Percentiles rank a stretch among this genome's conserved stretches.
Conservation (phyloP, 1,140 invertebrate species). For the Thaumetopoea pityocampa region DNA sequence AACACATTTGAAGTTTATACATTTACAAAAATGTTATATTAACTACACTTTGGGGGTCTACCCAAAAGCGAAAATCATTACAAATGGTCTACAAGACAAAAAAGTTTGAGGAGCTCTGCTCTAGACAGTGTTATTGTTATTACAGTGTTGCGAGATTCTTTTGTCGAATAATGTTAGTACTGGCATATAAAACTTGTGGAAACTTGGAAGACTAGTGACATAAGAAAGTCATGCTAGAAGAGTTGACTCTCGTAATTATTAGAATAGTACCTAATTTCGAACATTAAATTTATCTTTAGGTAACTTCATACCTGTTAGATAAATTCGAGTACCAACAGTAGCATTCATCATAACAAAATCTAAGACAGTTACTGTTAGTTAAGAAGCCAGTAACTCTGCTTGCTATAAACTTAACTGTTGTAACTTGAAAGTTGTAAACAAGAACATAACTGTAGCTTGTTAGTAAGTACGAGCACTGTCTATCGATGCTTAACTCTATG, state of each 20-base stretch:
- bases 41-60: too few relatives aligned
- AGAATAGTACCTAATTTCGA: not conserved
- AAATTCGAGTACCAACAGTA: slow-evolving; percentile 16
- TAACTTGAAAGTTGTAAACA: slow-evolving; percentile 26
- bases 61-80: too few relatives aligned
- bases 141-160: too few relatives aligned
- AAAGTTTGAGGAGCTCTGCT: too few relatives aligned
- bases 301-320: not conserved
- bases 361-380: slow-evolving; percentile 22
- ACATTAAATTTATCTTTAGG: not conserved
- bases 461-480: slow-evolving; percentile 23
- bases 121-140: too few relatives aligned
- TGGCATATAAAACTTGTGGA: too few relatives aligned
- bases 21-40: too few relatives aligned
- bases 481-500: slow-evolving; percentile 15
- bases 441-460: slow-evolving; percentile 30
- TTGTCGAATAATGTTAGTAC: too few relatives aligned
- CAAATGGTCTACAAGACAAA: too few relatives aligned
- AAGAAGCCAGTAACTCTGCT: slow-evolving; percentile 23
- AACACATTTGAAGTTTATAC: too few relatives aligned
- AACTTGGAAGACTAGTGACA: too few relatives aligned
- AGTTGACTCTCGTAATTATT: not conserved
- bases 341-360: slow-evolving; percentile 16
- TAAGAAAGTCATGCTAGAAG: too few relatives aligned
- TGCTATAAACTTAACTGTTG: slow-evolving; percentile 21